Evolutionary conservation across 1,140 invertebrate genomes (phyloP), one percentile per base, ranked within the genome.

Genomic region (Caerostris extrusa): DNA sequence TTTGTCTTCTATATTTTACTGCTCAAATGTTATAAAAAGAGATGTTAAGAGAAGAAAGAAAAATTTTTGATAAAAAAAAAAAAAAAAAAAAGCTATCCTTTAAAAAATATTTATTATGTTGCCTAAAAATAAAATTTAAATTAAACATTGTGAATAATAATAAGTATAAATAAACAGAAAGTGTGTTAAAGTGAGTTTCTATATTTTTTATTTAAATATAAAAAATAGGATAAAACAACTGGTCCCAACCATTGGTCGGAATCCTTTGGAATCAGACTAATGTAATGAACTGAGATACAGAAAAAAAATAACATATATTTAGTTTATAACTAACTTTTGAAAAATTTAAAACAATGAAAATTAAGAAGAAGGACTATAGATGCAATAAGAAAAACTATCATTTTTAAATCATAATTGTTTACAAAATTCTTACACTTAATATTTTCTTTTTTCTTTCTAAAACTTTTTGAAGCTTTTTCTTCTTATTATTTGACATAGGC

Each of bases 391-490:
- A 64, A 34, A 61, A 55, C 82, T 14, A 89, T n/a, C 10, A n/a
- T 6, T 6, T n/a, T 17, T 5, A 17, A n/a, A 14, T 82, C 7
- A 85, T 57, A 67, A 56, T 12, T 61, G 7, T 17, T n/a, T 83
- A 94, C 12, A 50, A 88, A 61, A 93, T 58, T 97, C 97, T 97
- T 97, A 99, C 98, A 96, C 98, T 97, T 95, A 97, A 97, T 96
- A 99, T 99, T 95, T 99, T 99, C 95, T 98, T 97, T 95, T 98
- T 99, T 92, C 97, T 97, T 88, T 98, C 98, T 3, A 99, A 97
- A 96, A 99, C 97, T 96, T 98, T 98, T 95, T 99, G 97, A 58
- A 99, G 96, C 95, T 97, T 96, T 96, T 99, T 99, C 89, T 98
- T 96, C 95, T 98, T 98, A 95, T 98, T 98, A 95, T 98, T 99